phyloP scores from a whole-genome alignment of 2,113 vertebrate genomes.

The Corythaeola cristata region DNA sequence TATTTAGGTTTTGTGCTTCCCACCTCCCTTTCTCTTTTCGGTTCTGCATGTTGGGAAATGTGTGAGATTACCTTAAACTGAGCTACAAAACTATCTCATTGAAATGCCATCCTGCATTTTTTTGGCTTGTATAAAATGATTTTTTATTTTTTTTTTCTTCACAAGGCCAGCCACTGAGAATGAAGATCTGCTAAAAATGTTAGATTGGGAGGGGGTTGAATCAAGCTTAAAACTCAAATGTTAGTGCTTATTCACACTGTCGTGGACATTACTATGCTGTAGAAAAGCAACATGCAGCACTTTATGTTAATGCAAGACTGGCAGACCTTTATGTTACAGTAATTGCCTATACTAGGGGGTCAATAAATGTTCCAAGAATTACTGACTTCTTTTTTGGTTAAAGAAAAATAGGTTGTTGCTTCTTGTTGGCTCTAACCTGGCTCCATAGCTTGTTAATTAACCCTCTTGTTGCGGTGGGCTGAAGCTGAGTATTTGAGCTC shows the following conservation, averaged over 20 bases:
- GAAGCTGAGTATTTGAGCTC: neutral
- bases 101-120: constrained; percentile 7
- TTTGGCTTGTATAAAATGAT: constrained; percentile 10
- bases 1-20: neutral
- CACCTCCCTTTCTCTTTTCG: neutral
- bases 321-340: constrained; percentile 68
- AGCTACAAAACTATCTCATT: constrained; percentile 34
- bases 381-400: constrained; percentile 58
- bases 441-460: constrained; percentile 55
- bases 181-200: constrained; percentile 55
- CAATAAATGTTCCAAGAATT: constrained; percentile 73
- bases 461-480: constrained; percentile 15
- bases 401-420: constrained; percentile 49
- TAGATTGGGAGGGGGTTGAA: neutral
- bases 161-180: constrained; percentile 4
- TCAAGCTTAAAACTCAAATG: constrained; percentile 37
- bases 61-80: constrained; percentile 45
- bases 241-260: constrained; percentile 59
- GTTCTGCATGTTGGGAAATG: neutral
- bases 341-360: constrained; percentile 66
- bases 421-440: constrained; percentile 29
- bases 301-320: constrained; percentile 70
- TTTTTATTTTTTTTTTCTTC: neutral
- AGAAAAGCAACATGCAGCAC: constrained; percentile 58
- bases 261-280: constrained; percentile 27